These are phyloP conservation scores for Venustoraphidia nigricollis DNA, from an alignment of 2,888 invertebrate species.

Conservation along the genomic window DNA sequence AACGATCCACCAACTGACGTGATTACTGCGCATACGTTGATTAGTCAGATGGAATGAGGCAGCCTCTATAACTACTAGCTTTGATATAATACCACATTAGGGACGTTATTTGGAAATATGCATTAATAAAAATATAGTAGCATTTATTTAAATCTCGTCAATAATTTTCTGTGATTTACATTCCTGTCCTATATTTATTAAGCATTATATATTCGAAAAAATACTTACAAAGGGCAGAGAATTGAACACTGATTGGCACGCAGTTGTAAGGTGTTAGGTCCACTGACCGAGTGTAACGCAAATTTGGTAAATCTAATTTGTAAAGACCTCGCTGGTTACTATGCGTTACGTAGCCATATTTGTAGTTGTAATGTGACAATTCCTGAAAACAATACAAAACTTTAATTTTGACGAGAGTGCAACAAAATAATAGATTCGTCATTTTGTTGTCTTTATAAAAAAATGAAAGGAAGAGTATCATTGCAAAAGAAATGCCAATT, in stretches of 20 bases:
- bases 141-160: too few relatives aligned
- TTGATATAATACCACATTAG: too few relatives aligned
- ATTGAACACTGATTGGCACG: constrained; percentile 50
- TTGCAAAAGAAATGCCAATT: not conserved
- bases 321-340: constrained; percentile 55
- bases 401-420: too few relatives aligned
- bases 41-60: too few relatives aligned
- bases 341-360: constrained; percentile 60
- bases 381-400: constrained; percentile 27
- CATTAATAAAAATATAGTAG: too few relatives aligned
- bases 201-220: not conserved
- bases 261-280: constrained; percentile 58
- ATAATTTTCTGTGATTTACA: too few relatives aligned
- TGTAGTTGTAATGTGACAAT: constrained; percentile 36
- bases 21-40: too few relatives aligned
- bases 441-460: not conserved
- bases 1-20: too few relatives aligned
- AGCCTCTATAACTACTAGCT: too few relatives aligned
- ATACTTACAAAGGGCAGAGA: constrained; percentile 54
- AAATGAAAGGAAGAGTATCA: constrained; percentile 1
- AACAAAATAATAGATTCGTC: not conserved
- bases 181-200: too few relatives aligned
- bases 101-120: too few relatives aligned
- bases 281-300: constrained; percentile 53
- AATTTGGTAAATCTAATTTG: constrained; percentile 53